Percentiles rank a stretch among this genome's conserved stretches.
phyloP scores from a whole-genome alignment of 2,888 invertebrate genomes.

The Campoplex capitator region DNA sequence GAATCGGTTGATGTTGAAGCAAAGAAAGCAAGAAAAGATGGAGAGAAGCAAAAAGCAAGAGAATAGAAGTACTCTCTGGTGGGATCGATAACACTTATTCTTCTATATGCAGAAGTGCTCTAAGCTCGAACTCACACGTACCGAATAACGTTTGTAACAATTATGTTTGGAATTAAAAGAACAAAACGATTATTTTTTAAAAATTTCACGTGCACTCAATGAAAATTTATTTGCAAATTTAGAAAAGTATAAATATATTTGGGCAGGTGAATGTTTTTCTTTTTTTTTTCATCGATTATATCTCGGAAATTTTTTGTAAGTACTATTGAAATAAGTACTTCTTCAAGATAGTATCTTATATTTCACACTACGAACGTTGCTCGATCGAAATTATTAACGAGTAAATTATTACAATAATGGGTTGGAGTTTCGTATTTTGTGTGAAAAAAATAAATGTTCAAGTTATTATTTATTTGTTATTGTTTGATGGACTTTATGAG shows the following conservation, averaged over 20 bases:
- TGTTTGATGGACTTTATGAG: not conserved
- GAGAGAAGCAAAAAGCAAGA: conserved; percentile 5
- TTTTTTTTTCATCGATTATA: not conserved
- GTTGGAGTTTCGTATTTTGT: not conserved
- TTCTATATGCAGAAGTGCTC: conserved; percentile 29
- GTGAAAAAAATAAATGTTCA: not conserved
- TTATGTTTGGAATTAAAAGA: not conserved
- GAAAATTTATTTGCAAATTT: not conserved
- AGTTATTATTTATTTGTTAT: conserved; percentile 11
- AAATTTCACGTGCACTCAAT: not conserved
- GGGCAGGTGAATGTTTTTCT: not conserved
- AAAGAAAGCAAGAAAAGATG: not conserved
- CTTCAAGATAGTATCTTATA: not conserved
- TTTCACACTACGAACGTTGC: not conserved
- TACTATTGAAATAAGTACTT: not conserved
- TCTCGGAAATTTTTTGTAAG: not conserved
- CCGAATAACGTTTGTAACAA: conserved; percentile 44
- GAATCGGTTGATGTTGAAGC: conserved; percentile 11
- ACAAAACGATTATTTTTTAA: not conserved
- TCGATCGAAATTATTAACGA: not conserved
- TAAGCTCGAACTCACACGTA: conserved; percentile 16
- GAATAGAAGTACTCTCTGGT: conserved; percentile 31
- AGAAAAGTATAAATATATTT: not conserved
- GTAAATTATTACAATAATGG: not conserved
- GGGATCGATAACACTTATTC: conserved; percentile 68